Conservation (phyloP, 2,113 vertebrate genomes). For the Aramus guarauna region DNA sequence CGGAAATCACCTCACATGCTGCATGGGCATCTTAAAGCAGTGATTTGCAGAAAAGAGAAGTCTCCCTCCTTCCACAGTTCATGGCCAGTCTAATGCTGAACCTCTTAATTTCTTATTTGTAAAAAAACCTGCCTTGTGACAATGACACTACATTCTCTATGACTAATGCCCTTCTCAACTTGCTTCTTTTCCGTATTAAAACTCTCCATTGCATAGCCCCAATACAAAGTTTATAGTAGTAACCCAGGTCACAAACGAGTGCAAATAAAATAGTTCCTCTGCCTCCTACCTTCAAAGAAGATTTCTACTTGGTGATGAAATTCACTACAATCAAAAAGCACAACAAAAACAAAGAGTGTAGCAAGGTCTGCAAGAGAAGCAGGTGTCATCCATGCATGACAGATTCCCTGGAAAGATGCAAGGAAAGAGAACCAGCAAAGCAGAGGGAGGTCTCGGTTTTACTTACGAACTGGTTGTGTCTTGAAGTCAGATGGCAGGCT, state of each 20-base stretch:
- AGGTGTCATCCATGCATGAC: background rate
- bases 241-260: background rate
- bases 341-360: background rate
- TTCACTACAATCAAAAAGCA: background rate
- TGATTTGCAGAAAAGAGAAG: background rate
- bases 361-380: background rate
- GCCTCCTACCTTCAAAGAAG: background rate
- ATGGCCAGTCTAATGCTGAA: background rate
- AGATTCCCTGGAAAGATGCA: background rate
- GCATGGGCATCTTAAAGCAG: background rate
- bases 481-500: slow-evolving; percentile 83
- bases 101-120: background rate
- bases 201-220: background rate
- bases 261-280: background rate
- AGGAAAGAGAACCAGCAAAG: background rate
- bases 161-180: background rate
- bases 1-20: background rate
- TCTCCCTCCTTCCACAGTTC: background rate
- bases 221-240: too few relatives aligned
- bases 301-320: background rate
- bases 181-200: background rate
- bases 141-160: background rate
- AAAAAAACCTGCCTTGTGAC: background rate
- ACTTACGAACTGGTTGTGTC: slow-evolving; percentile 97
- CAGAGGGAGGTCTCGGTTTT: background rate